phyloP scores from a whole-genome alignment of 2,888 invertebrate genomes.

The Julus scandinavius region DNA sequence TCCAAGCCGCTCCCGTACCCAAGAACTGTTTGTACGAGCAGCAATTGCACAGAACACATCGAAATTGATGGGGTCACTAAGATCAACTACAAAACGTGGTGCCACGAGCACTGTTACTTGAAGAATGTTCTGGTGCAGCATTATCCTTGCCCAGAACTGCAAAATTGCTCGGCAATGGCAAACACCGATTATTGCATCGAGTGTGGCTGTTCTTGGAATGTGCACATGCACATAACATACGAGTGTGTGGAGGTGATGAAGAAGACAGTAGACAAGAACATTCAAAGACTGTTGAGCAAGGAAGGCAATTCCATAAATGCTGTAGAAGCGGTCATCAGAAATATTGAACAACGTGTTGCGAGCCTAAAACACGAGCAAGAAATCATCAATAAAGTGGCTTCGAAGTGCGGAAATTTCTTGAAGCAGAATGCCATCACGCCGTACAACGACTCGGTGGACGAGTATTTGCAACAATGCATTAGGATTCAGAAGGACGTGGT shows the following conservation, averaged over 20 bases:
- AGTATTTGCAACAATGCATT: conserved; percentile 25
- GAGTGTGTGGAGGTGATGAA: neutral
- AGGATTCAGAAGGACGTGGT: neutral
- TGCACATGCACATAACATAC: conserved; percentile 11
- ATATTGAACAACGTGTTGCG: neutral
- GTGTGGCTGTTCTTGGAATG: neutral
- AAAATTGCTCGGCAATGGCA: neutral
- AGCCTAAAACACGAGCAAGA: neutral
- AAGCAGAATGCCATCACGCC: conserved; percentile 26
- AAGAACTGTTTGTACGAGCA: conserved; percentile 46
- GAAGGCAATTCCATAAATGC: neutral
- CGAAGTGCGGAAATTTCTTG: neutral
- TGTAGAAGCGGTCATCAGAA: neutral
- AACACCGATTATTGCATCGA: neutral
- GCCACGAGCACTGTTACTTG: conserved; percentile 51
- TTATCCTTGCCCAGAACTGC: neutral
- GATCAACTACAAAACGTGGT: neutral
- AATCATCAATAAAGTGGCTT: neutral
- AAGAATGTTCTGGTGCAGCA: neutral
- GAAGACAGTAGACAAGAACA: neutral
- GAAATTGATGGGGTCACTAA: neutral
- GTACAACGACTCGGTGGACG: conserved; percentile 18
- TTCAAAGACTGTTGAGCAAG: neutral
- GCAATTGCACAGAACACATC: neutral
- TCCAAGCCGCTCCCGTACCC: neutral